Evolutionary conservation across 1,140 invertebrate species (phyloP).

Genomic region (Maconellicoccus hirsutus): DNA sequence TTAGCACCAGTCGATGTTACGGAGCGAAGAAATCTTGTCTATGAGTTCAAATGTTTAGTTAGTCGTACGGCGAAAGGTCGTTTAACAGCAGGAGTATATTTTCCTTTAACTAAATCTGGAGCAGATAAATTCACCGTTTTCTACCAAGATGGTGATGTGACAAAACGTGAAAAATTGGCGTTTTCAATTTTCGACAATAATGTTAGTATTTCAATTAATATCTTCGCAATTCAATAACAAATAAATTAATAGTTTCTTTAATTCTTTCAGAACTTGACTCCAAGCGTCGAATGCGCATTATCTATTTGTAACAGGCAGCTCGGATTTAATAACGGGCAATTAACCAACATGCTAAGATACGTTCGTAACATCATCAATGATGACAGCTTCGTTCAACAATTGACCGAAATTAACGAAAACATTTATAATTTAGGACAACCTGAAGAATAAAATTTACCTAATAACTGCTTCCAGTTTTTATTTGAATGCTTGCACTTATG

Average conservation of each 20-base stretch:
- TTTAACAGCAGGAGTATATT: conserved; percentile 70
- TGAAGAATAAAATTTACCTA: conserved; percentile 4
- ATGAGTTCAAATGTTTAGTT: conserved; percentile 69
- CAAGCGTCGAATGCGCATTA: conserved; percentile 41
- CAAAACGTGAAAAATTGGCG: conserved; percentile 53
- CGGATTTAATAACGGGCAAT: conserved; percentile 45
- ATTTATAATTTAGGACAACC: conserved; percentile 40
- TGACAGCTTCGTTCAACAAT: conserved; percentile 53
- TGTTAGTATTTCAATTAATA: conserved; percentile 38
- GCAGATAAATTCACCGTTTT: conserved; percentile 59
- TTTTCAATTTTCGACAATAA: conserved; percentile 48
- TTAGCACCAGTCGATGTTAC: conserved; percentile 70
- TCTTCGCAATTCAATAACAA: not conserved
- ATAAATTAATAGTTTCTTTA: not conserved
- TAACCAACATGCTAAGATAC: conserved; percentile 47
- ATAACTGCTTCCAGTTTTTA: not conserved
- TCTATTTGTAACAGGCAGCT: conserved; percentile 57
- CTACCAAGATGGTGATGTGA: conserved; percentile 50
- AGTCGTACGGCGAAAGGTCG: conserved; percentile 67
- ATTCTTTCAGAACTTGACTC: conserved; percentile 24
- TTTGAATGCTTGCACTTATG: not conserved
- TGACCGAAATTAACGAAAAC: conserved; percentile 56
- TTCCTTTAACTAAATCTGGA: conserved; percentile 50
- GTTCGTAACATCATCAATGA: conserved; percentile 58
- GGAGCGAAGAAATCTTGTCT: conserved; percentile 76